A percentile compares a stretch with the other conserved stretches of the same genome.
Evolutionary conservation across 1,140 invertebrate species (phyloP).

Genomic region (Sogatella furcifera): DNA sequence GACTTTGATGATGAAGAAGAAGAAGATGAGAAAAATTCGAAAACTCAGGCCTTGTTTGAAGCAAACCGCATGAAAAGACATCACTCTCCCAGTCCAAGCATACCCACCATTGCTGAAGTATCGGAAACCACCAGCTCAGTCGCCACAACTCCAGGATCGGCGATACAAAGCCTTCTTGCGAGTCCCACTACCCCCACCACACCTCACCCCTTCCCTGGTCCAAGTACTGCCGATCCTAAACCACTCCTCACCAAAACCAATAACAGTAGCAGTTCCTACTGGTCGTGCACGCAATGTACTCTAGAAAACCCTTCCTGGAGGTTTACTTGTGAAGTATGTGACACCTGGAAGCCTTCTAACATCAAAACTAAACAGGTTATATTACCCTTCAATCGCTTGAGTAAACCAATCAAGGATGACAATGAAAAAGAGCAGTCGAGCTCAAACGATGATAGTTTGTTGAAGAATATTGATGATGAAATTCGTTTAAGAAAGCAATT

Average conservation of each 20-base stretch:
- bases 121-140: slow-evolving; percentile 28
- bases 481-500: background rate
- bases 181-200: background rate
- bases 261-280: slow-evolving; percentile 19
- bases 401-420: background rate
- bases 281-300: slow-evolving; percentile 42
- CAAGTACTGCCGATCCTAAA: background rate
- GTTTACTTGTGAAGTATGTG: slow-evolving; percentile 43
- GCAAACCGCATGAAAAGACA: slow-evolving; percentile 20
- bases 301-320: slow-evolving; percentile 43
- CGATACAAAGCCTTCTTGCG: background rate
- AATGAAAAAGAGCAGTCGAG: background rate
- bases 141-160: slow-evolving; percentile 25
- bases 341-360: slow-evolving; percentile 24
- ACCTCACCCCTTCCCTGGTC: background rate
- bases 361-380: background rate
- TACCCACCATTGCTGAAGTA: slow-evolving; percentile 30
- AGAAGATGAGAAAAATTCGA: slow-evolving; percentile 21
- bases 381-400: no score
- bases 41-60: slow-evolving; percentile 24
- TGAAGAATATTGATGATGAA: background rate
- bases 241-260: background rate
- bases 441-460: background rate
- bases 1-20: slow-evolving; percentile 15
- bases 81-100: slow-evolving; percentile 27